These are phyloP conservation scores for Lophius americanus DNA, from an alignment of 2,797 vertebrate species.

Conservation along the genomic window DNA sequence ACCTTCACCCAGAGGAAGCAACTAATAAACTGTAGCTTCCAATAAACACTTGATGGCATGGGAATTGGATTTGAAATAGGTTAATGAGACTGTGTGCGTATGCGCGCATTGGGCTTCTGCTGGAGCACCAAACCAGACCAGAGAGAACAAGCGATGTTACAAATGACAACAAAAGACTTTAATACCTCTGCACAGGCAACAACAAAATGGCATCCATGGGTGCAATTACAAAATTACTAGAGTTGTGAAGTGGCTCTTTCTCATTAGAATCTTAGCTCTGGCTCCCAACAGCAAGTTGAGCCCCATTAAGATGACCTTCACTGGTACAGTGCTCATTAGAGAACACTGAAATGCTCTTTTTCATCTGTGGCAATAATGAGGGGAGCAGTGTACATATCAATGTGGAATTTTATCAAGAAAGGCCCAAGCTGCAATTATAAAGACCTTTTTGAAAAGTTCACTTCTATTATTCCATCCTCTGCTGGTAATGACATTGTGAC, in stretches of 20 bases:
- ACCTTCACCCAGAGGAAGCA: conserved; percentile 72
- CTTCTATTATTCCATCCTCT: conserved; percentile 81
- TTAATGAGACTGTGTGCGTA: conserved; percentile 45
- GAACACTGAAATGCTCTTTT: conserved; percentile 79
- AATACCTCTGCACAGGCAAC: conserved; percentile 49
- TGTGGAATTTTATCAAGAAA: conserved; percentile 79
- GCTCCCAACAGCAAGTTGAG: conserved; percentile 79
- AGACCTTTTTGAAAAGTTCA: conserved; percentile 86
- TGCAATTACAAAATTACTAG: conserved; percentile 73
- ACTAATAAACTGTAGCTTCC: conserved; percentile 76
- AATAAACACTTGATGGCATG: conserved; percentile 64
- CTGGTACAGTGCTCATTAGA: conserved; percentile 77
- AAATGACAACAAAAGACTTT: conserved; percentile 77
- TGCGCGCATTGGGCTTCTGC: conserved; percentile 24
- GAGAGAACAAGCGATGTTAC: conserved; percentile 60
- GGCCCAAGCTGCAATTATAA: conserved; percentile 79
- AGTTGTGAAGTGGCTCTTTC: conserved; percentile 66
- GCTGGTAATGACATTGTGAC: conserved; percentile 80
- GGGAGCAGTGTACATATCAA: conserved; percentile 76
- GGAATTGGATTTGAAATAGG: conserved; percentile 75
- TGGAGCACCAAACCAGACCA: conserved; percentile 47
- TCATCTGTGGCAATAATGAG: conserved; percentile 80
- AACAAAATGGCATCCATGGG: conserved; percentile 65
- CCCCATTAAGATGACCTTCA: conserved; percentile 86
- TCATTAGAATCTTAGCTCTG: conserved; percentile 84